Evolutionary conservation across 2,888 invertebrate genomes (phyloP), one percentile per base, ranked within the genome.

Genomic region (Xestia ashworthii): DNA sequence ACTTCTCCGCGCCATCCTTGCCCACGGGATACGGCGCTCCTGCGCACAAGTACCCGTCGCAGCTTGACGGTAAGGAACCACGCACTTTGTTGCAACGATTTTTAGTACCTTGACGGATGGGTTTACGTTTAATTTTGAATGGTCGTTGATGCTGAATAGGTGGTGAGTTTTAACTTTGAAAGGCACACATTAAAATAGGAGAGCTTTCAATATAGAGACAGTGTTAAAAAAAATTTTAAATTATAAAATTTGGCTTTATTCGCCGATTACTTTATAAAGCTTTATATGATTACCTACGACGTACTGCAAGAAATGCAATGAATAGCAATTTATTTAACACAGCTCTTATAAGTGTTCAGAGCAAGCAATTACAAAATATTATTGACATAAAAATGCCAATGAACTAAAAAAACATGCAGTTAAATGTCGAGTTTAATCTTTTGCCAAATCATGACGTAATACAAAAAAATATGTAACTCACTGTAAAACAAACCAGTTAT

Each of bases 1-100:
- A 95, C 82, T 96, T 92, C 91, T 91, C 93, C 0, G 94, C 90
- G 4, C 95, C 94, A 32, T 92, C 94, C 0, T 91, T 91, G 5
- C 95, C 97, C n/a, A 93, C 95, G 0, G 96, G 96, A 32, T 96
- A 91, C 88, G 94, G 95, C 0, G 90, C 94, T 88, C 93, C 95
- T 0, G 90, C 94, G 0, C 96, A 96, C 87, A 96, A 96, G 87
- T 96, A 94, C 82, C 96, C 96, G 0, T 88, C 95, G 3, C 94
- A 95, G 67, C 90, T 96, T 83, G 96, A 96, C 92, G 96, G 96
- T 96, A 90, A 94, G 80, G 38, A 77, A n/a, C 72, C 62, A 6
- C 19, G 19, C 25, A n/a, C 46, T 14, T 62, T 14, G 16, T 38
- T 32, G 14, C 12, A 6, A 74, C 19, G 11, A 46, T 38, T 14